phyloP scores from a whole-genome alignment of 2,113 vertebrate species.

The Pterophyllum scalare region DNA sequence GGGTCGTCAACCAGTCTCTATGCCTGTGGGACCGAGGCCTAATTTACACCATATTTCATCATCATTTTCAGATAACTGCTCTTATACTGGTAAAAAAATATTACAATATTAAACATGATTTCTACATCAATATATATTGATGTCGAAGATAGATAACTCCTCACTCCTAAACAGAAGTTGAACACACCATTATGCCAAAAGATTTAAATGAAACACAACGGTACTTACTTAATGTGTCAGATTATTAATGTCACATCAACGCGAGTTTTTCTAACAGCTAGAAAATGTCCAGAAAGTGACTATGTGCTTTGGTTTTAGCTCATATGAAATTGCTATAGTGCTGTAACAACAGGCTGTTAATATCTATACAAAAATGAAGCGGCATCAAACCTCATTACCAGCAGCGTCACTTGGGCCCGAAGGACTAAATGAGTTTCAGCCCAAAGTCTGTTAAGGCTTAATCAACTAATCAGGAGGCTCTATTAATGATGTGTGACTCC shows the following conservation, averaged over 20 bases:
- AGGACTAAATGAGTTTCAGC: slow-evolving; percentile 66
- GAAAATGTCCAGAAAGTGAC: background rate
- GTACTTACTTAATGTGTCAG: background rate
- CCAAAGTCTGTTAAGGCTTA: slow-evolving; percentile 67
- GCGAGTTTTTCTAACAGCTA: background rate
- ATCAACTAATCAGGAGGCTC: slow-evolving; percentile 71
- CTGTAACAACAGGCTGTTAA: slow-evolving; percentile 41
- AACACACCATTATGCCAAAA: background rate
- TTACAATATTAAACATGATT: too few relatives aligned
- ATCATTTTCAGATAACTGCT: background rate
- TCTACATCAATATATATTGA: too few relatives aligned
- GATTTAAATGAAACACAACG: background rate
- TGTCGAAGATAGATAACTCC: background rate
- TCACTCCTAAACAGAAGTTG: background rate
- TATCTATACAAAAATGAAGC: slow-evolving; percentile 29
- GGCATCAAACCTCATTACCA: slow-evolving; percentile 69
- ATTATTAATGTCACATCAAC: background rate
- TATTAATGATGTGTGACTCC: slow-evolving; percentile 61
- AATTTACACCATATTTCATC: background rate
- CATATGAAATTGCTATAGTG: slow-evolving; percentile 9
- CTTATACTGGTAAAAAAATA: background rate
- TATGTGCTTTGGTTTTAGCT: background rate
- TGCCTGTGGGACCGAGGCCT: too few relatives aligned
- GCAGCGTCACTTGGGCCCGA: slow-evolving; percentile 26
- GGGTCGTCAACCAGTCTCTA: too few relatives aligned